These are phyloP conservation scores for Homalodisca vitripennis DNA, from an alignment of 1,140 invertebrate genomes.

Conservation along the genomic window DNA sequence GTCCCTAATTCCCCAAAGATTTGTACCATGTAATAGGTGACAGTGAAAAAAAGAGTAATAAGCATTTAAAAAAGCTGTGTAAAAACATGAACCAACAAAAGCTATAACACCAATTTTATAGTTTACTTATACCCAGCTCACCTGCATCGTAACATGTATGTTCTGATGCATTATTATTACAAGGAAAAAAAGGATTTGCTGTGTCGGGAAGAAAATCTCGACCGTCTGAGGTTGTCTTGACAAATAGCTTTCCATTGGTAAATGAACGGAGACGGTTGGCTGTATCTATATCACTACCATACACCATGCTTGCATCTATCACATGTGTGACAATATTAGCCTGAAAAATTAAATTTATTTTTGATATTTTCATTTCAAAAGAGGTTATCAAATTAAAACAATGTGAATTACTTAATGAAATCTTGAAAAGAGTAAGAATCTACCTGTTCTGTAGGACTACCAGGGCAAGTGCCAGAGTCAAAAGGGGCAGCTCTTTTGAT, in stretches of 20 bases:
- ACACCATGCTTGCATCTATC: slow-evolving; percentile 80
- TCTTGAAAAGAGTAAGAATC: no score
- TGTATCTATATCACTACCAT: slow-evolving; percentile 69
- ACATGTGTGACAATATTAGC: slow-evolving; percentile 69
- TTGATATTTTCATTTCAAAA: no score
- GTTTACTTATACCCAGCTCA: no score
- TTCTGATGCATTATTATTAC: slow-evolving; percentile 10
- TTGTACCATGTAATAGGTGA: no score
- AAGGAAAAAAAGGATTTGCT: neutral
- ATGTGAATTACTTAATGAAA: no score
- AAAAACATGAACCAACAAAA: no score
- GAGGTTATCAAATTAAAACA: no score
- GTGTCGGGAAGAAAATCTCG: slow-evolving; percentile 28
- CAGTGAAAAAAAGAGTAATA: no score
- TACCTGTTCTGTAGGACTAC: neutral
- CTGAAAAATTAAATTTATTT: neutral
- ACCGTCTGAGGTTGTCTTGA: slow-evolving; percentile 2
- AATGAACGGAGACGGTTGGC: slow-evolving; percentile 61
- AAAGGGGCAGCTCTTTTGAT: neutral
- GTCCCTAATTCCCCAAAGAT: no score
- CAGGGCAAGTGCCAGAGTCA: neutral
- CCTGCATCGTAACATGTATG: slow-evolving; percentile 24
- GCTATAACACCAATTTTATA: no score
- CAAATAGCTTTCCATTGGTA: slow-evolving; percentile 48
- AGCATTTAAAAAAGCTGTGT: no score